Conservation (phyloP, 2,888 invertebrate species). For the Erpobdella octoculata region DNA sequence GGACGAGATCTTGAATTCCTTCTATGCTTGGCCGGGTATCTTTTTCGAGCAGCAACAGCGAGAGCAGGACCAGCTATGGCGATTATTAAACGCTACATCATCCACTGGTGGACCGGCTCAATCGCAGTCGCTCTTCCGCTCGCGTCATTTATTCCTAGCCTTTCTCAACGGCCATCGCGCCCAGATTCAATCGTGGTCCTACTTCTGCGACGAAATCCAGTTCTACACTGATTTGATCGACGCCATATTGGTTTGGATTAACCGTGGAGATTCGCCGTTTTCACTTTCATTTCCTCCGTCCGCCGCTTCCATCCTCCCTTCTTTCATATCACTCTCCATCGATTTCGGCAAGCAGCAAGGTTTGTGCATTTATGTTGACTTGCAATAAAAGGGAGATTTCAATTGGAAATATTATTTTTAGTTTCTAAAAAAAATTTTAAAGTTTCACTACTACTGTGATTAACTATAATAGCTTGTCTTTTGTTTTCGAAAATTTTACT, state of each 20-base stretch:
- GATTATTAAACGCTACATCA: not conserved
- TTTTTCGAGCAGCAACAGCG: slow-evolving; percentile 13
- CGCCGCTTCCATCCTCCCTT: slow-evolving; percentile 11
- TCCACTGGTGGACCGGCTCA: not conserved
- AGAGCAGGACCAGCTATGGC: slow-evolving; percentile 8
- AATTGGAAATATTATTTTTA: too few relatives aligned
- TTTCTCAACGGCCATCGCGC: slow-evolving; percentile 35
- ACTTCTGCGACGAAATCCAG: slow-evolving; percentile 36
- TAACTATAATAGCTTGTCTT: too few relatives aligned
- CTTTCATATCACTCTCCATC: not conserved
- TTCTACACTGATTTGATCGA: slow-evolving; percentile 38
- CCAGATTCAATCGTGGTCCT: slow-evolving; percentile 32
- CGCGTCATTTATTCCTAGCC: slow-evolving; percentile 35
- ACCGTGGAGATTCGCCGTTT: slow-evolving; percentile 27
- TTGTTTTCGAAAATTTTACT: too few relatives aligned
- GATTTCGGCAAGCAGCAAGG: not conserved
- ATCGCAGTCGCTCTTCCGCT: slow-evolving; percentile 27
- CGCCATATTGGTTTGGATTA: slow-evolving; percentile 35
- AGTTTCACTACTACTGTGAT: too few relatives aligned
- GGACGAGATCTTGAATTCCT: slow-evolving; percentile 10
- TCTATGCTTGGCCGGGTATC: slow-evolving; percentile 13
- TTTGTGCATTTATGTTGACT: too few relatives aligned
- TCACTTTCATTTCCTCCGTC: slow-evolving; percentile 14
- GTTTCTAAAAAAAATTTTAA: too few relatives aligned
- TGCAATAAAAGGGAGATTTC: too few relatives aligned